A percentile compares a stretch with the other conserved stretches of the same genome.
These are phyloP conservation scores for Labeo calbasu DNA, from an alignment of 2,797 vertebrate genomes.

Conservation along the genomic window DNA sequence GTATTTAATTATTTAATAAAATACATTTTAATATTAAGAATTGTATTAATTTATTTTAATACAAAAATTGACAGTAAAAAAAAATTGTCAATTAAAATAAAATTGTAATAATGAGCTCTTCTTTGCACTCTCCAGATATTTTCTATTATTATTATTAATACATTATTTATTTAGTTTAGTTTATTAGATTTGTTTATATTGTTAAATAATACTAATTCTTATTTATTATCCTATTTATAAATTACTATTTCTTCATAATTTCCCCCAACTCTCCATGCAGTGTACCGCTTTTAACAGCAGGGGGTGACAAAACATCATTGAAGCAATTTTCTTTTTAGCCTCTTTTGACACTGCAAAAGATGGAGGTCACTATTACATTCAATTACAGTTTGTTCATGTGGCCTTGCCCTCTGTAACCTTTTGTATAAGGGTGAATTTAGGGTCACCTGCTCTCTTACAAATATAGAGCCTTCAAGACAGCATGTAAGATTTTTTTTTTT, in stretches of 20 bases:
- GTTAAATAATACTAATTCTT: too few species aligned
- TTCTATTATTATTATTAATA: too few species aligned
- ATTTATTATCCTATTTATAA: background rate
- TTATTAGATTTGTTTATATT: too few species aligned
- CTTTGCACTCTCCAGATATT: too few species aligned
- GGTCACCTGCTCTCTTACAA: background rate
- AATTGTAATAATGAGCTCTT: too few species aligned
- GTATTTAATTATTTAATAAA: too few species aligned
- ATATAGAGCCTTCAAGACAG: background rate
- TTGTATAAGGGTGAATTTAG: background rate
- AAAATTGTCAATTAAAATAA: background rate
- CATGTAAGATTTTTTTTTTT: background rate
- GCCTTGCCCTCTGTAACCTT: background rate
- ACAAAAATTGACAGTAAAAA: too few species aligned
- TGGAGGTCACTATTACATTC: background rate
- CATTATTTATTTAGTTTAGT: too few species aligned
- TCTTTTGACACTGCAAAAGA: background rate
- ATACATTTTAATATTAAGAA: too few species aligned
- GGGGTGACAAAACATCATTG: conserved; percentile 31
- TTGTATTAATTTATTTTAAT: too few species aligned
- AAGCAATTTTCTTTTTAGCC: background rate
- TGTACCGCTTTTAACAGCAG: conserved; percentile 34
- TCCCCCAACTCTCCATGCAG: background rate
- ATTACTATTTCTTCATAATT: too few species aligned
- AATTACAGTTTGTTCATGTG: background rate